These are phyloP conservation scores for Sebastes wilsoni DNA, from an alignment of 2,797 vertebrate species.

Conservation along the genomic window DNA sequence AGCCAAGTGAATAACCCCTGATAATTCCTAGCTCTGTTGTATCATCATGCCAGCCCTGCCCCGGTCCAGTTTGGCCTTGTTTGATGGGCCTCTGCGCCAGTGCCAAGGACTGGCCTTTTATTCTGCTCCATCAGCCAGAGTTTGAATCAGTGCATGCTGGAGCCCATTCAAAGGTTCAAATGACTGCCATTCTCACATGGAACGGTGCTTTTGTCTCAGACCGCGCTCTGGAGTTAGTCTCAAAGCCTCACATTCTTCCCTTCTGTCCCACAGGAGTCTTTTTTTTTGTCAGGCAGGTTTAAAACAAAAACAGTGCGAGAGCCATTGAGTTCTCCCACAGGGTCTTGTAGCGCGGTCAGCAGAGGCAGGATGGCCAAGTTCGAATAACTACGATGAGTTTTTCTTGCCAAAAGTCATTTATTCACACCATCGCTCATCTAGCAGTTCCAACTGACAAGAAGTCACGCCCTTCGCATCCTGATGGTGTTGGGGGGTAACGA, in stretches of 20 bases:
- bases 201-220: slow-evolving; percentile 73
- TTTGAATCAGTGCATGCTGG: slow-evolving; percentile 77
- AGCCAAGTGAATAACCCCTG: slow-evolving; percentile 58
- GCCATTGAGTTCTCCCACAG: slow-evolving; percentile 28
- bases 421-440: slow-evolving; percentile 3
- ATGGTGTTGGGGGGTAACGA: slow-evolving; percentile 10
- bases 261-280: slow-evolving; percentile 42
- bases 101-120: slow-evolving; percentile 75
- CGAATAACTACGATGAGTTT: slow-evolving; percentile 31
- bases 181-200: slow-evolving; percentile 74
- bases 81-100: slow-evolving; percentile 54
- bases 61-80: slow-evolving; percentile 67
- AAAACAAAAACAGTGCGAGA: slow-evolving; percentile 58
- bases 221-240: slow-evolving; percentile 63
- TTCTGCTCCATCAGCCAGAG: slow-evolving; percentile 75
- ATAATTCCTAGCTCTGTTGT: slow-evolving; percentile 61
- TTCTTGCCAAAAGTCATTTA: slow-evolving; percentile 22
- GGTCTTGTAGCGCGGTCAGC: slow-evolving; percentile 23
- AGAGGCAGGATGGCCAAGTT: slow-evolving; percentile 25
- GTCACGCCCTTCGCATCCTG: slow-evolving; percentile 10
- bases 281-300: slow-evolving; percentile 62
- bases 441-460: slow-evolving; percentile 4
- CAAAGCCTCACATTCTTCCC: slow-evolving; percentile 66
- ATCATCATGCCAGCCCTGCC: slow-evolving; percentile 56
- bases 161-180: slow-evolving; percentile 75